phyloP scores from a whole-genome alignment of 2,797 vertebrate genomes.

The Fistularia commersonii region DNA sequence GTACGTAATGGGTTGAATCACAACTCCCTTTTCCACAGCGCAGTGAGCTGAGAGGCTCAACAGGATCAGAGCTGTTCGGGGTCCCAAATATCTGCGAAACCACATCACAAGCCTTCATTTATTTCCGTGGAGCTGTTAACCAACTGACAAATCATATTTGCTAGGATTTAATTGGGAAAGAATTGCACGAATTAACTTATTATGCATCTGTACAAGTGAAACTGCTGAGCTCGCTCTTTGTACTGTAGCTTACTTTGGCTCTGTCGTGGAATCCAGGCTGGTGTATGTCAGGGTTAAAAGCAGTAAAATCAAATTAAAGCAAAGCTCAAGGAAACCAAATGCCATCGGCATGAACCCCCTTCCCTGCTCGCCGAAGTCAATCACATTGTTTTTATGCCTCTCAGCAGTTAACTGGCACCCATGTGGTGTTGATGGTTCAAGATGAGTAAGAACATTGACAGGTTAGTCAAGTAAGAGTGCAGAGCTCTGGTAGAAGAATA shows the following conservation, averaged over 20 bases:
- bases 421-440: constrained; percentile 7
- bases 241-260: constrained; percentile 6
- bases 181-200: constrained; percentile 34
- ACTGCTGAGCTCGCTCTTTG: constrained; percentile 38
- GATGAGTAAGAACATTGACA: constrained; percentile 24
- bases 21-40: constrained; percentile 4
- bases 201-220: constrained; percentile 14
- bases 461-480: constrained; percentile 28
- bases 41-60: constrained; percentile 16
- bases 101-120: constrained; percentile 33
- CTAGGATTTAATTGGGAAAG: constrained; percentile 37
- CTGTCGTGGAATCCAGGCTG: constrained; percentile 36
- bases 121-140: constrained; percentile 34
- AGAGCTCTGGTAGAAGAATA: constrained; percentile 25
- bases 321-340: constrained; percentile 48
- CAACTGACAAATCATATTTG: constrained; percentile 51
- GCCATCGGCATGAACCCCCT: constrained; percentile 55
- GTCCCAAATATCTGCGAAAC: constrained; percentile 25
- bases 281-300: constrained; percentile 33
- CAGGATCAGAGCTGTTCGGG: constrained; percentile 30
- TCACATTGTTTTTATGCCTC: constrained; percentile 12
- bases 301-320: constrained; percentile 42
- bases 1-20: constrained; percentile 17
- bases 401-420: constrained; percentile 8
- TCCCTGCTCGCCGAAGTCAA: constrained; percentile 4